Conservation (phyloP, 2,797 vertebrate genomes). For the Discoglossus pictus region DNA sequence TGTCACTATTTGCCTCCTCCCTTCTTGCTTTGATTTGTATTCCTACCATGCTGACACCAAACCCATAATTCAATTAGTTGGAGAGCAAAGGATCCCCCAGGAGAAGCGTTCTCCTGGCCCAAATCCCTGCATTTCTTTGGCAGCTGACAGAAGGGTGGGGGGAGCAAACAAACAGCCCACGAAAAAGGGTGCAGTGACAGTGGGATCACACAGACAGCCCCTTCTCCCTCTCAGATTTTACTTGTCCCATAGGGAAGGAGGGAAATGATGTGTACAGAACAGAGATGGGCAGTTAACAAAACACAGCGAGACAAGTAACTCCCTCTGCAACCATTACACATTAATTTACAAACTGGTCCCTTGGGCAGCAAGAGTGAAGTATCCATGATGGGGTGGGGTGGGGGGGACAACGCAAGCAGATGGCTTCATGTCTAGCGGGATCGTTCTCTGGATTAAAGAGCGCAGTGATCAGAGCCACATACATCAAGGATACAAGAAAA, state of each 20-base stretch:
- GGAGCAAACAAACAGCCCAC: constrained; percentile 1
- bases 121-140: constrained; percentile 46
- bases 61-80: constrained; percentile 53
- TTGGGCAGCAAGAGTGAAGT: constrained; percentile 36
- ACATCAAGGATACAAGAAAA: constrained; percentile 7
- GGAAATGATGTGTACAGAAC: constrained; percentile 44
- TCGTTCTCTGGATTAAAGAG: constrained; percentile 44
- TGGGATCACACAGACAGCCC: constrained; percentile 19
- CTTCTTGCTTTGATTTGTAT: constrained; percentile 44
- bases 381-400: constrained; percentile 18
- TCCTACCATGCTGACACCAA: constrained; percentile 48
- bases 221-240: constrained; percentile 27
- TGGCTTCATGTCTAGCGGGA: constrained; percentile 36
- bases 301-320: constrained; percentile 45
- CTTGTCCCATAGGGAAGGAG: constrained; percentile 34
- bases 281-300: constrained; percentile 50
- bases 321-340: constrained; percentile 50
- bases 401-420: constrained; percentile 25
- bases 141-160: constrained; percentile 38
- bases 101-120: constrained; percentile 47
- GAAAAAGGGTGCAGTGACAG: neutral
- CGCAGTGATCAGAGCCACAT: constrained; percentile 23
- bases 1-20: constrained; percentile 20
- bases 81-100: constrained; percentile 50
- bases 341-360: constrained; percentile 50